Evolutionary conservation across 2,888 invertebrate species (phyloP), one percentile per base, ranked within the genome.

Genomic region (Pollenia angustigena): DNA sequence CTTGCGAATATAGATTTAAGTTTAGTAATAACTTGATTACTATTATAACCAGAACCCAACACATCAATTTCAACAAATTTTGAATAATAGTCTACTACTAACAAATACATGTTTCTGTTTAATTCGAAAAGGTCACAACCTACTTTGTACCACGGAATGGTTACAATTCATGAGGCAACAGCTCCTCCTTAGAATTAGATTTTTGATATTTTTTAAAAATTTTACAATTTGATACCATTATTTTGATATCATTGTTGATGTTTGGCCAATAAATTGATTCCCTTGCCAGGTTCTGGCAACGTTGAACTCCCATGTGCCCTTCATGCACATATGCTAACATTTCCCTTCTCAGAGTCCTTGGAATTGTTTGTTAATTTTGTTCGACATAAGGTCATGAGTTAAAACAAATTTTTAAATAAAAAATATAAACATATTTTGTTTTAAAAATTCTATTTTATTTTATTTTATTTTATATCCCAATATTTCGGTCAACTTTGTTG

Each of bases 1-100:
- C 23, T 23, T 23, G 2, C 2, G 23, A 2, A 23, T 23, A 23
- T 23, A 23, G 23, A 23, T 23, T 23, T 23, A 2, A 23, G 23
- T 23, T 74, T 75, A 3, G 48, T 69, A 1, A 82, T 58, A 14
- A 89, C 82, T 16, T 83, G 60, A 14, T 44, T 32, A 76, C 78
- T 76, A 2, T 32, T 58, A 75, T 58, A 76, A 64, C 75, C 50
- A 72, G 58, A 58, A 52, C 14, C 79, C 18, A 85, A 74, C 9
- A 60, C 12, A 11, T 83, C 84, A 64, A 85, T 58, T 85, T 88
- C 88, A 16, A 81, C 56, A 64, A 81, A 88, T 56, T 88, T 87
- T 10, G 88, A 88, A 52, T 71, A 88, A 78, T 88, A 88, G 76
- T 89, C n/a, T n/a, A n/a, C n/a, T n/a, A n/a, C 87, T 50, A 88